These are phyloP conservation scores for Zaprionus lineosus DNA, from an alignment of 2,888 invertebrate genomes.

Conservation along the genomic window DNA sequence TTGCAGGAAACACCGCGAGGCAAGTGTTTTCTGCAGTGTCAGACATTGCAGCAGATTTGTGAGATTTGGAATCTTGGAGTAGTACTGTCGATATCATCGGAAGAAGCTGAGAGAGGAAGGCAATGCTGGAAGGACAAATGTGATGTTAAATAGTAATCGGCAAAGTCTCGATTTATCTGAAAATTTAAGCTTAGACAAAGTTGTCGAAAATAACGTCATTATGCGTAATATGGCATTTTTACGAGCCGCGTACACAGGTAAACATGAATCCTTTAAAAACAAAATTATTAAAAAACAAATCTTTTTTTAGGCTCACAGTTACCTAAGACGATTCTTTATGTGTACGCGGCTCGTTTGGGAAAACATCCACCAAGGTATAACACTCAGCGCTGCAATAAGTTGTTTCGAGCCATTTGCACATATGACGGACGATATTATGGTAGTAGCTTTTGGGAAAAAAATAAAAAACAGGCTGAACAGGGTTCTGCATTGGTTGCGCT, in stretches of 20 bases:
- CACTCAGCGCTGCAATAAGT: slow-evolving; percentile 90
- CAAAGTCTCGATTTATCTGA: slow-evolving; percentile 38
- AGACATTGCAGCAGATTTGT: slow-evolving; percentile 94
- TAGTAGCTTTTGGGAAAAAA: slow-evolving; percentile 95
- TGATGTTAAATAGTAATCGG: too few relatives aligned
- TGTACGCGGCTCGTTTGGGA: slow-evolving; percentile 86
- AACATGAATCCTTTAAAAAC: too few relatives aligned
- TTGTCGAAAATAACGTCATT: slow-evolving; percentile 82
- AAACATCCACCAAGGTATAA: slow-evolving; percentile 87
- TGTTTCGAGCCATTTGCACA: slow-evolving; percentile 90
- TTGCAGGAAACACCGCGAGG: slow-evolving; percentile 93
- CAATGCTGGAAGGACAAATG: slow-evolving; percentile 88
- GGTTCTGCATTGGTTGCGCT: slow-evolving; percentile 94
- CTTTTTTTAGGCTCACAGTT: too few relatives aligned
- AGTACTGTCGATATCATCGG: slow-evolving; percentile 89
- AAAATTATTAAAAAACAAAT: too few relatives aligned
- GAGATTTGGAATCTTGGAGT: slow-evolving; percentile 91
- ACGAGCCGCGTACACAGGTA: slow-evolving; percentile 85
- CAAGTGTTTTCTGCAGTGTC: slow-evolving; percentile 90
- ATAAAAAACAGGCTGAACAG: slow-evolving; percentile 96
- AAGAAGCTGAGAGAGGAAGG: slow-evolving; percentile 87
- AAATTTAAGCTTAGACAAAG: neutral
- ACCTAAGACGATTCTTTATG: slow-evolving; percentile 91
- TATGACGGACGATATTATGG: slow-evolving; percentile 90
- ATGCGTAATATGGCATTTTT: slow-evolving; percentile 86